phyloP scores from a whole-genome alignment of 2,888 invertebrate species.

The Acrocyrtus sp. region DNA sequence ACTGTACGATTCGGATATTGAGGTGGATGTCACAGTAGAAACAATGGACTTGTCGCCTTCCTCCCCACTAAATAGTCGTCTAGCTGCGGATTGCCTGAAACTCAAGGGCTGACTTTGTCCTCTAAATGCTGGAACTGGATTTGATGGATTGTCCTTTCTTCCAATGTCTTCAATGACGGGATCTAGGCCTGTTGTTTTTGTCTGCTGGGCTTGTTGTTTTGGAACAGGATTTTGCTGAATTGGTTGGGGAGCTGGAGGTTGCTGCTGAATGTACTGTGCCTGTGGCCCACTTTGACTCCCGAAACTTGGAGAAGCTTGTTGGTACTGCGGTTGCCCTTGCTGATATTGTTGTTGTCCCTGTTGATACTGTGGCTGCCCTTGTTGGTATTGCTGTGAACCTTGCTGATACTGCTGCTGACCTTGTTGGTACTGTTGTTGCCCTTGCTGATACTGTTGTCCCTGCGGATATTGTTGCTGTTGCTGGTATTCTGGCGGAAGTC shows the following conservation, averaged over 20 bases:
- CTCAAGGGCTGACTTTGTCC: neutral
- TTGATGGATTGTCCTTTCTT: neutral
- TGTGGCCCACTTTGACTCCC: too few relatives aligned
- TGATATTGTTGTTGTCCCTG: neutral
- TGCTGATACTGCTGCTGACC: neutral
- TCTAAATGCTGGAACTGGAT: constrained; percentile 13
- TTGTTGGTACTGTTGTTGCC: constrained; percentile 2
- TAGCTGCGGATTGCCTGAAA: neutral
- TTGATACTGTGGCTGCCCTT: neutral
- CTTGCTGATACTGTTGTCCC: constrained; percentile 2
- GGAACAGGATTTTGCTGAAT: neutral
- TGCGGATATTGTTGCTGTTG: neutral
- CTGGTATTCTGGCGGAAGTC: neutral
- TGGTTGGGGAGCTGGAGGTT: neutral
- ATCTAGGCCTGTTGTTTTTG: too few relatives aligned
- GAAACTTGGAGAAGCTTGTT: too few relatives aligned
- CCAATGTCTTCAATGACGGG: constrained; percentile 37
- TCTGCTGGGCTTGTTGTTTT: neutral
- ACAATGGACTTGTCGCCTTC: constrained; percentile 13
- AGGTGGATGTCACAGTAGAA: constrained; percentile 24
- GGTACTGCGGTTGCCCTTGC: too few relatives aligned
- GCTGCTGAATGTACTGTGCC: neutral
- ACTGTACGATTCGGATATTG: constrained; percentile 17
- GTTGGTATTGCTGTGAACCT: neutral
- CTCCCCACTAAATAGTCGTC: constrained; percentile 11